Evolutionary conservation across 2,888 invertebrate genomes (phyloP).

Genomic region (Apomyelois bistriatella): DNA sequence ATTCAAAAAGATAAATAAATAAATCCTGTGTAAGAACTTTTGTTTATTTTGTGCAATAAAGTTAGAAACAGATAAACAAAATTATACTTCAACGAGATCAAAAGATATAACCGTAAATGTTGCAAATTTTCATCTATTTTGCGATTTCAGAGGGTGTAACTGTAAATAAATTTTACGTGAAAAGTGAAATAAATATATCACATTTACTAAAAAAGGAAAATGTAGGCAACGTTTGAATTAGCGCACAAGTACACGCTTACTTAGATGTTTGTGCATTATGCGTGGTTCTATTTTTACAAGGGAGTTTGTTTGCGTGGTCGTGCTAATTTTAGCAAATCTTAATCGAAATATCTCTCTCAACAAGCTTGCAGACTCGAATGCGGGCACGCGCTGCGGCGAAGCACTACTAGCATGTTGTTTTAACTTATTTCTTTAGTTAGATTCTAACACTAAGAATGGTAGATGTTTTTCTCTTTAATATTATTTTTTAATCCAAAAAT

Average conservation of each 20-base stretch:
- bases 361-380: conserved; percentile 37
- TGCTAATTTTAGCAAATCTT: conserved; percentile 57
- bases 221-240: background rate
- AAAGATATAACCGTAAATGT: no score
- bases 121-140: no score
- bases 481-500: no score
- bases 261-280: conserved; percentile 43
- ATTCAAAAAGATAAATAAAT: no score
- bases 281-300: conserved; percentile 54
- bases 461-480: background rate
- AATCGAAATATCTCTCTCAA: conserved; percentile 58
- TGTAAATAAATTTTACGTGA: no score
- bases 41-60: no score
- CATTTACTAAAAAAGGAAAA: no score
- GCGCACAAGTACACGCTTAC: conserved; percentile 3
- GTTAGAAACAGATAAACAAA: no score
- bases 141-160: no score
- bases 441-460: background rate
- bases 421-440: conserved; percentile 16
- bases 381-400: conserved; percentile 29
- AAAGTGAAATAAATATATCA: no score
- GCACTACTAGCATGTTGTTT: conserved; percentile 19
- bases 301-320: conserved; percentile 65
- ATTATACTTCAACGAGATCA: no score
- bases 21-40: no score